Evolutionary conservation across 2,888 invertebrate genomes (phyloP), one percentile per base, ranked within the genome.

Genomic region (Hermaeophaga mercurialis): DNA sequence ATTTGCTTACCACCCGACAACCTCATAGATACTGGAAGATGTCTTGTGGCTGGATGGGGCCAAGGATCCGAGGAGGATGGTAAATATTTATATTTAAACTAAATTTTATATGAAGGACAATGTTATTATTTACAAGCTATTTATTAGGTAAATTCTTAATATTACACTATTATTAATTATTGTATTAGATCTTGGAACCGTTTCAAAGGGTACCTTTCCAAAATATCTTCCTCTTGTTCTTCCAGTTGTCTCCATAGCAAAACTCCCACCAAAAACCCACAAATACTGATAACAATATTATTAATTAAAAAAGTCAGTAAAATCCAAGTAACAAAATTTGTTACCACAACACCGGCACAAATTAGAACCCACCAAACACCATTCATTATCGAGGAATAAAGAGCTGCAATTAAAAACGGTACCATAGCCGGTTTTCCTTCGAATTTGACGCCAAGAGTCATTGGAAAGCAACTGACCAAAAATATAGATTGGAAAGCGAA

Each of bases 11-110:
- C 89, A 0, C 68, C 76, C 0, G 80, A 81, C 46, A 79, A 80
- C 54, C 70, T 75, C 9, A 69, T 85, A 46, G 69, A 71, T 0
- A 76, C 79, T 55, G 77, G 75, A 50, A 76, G 80, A 18, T 91
- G 90, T 68, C 80, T 83, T 31, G 87, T 88, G 15, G 88, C 86
- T 52, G 90, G 90, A 0, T 91, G 90, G 90, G 90, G 62, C 6
- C 59, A 60, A 44, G 58, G 55, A n/a, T 19, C 41, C 7, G 33
- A 28, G 39, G 41, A 18, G 14, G 34, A 52, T 17, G 57, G 62
- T 62, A 54, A n/a, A n/a, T n/a, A n/a, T n/a, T n/a, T n/a, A n/a
- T n/a, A n/a, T n/a, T n/a, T n/a, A n/a, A n/a, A n/a, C n/a, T n/a
- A n/a, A n/a, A n/a, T n/a, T n/a, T n/a, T n/a, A n/a, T n/a, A n/a